Conservation (phyloP, 2,113 vertebrate species). For the Trogon surrucura region DNA sequence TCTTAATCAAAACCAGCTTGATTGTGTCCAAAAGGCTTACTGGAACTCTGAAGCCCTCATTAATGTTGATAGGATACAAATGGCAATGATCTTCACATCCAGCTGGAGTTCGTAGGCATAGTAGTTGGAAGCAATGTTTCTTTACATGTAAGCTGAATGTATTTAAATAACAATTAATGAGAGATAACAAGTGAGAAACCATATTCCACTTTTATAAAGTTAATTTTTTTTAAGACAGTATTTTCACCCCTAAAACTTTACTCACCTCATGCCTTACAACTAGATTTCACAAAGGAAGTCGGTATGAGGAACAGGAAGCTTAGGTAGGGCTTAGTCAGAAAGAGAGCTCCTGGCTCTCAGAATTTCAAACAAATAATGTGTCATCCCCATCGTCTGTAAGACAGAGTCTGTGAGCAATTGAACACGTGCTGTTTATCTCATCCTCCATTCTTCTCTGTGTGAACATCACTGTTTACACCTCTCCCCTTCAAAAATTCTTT, state of each 20-base stretch:
- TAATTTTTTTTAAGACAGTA: not conserved
- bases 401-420: not conserved
- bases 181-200: not conserved
- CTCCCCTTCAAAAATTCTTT: not conserved
- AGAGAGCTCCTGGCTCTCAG: not conserved
- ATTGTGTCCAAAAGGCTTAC: not conserved
- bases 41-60: not conserved
- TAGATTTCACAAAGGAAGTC: conserved; percentile 4
- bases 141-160: not conserved
- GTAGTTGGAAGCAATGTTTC: not conserved
- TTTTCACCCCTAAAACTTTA: not conserved
- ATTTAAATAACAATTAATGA: not conserved
- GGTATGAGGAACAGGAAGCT: conserved; percentile 6
- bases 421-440: conserved; percentile 22
- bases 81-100: not conserved
- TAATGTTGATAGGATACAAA: not conserved
- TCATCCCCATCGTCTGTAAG: not conserved
- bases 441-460: not conserved
- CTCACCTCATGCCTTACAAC: not conserved
- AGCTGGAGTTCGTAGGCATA: not conserved
- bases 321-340: conserved; percentile 43
- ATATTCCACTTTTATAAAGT: not conserved
- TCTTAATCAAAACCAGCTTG: not conserved
- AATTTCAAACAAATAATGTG: conserved; percentile 28
- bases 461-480: not conserved